Conservation (phyloP, 1,140 invertebrate species). For the Megalonaias nervosa region DNA sequence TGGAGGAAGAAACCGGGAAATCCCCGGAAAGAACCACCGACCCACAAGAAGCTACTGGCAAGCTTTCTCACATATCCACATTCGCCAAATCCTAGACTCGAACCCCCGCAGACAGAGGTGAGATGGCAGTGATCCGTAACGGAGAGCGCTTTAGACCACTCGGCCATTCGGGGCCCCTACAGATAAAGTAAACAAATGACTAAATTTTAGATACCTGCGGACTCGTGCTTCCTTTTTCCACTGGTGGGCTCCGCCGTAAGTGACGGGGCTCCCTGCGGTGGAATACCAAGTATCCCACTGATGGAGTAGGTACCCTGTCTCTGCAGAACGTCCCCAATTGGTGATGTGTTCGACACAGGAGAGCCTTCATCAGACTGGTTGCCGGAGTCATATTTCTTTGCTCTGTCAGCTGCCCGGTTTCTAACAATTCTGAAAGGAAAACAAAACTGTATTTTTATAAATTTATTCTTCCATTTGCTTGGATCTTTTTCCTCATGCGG, state of each 20-base stretch:
- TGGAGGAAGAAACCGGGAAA: no score
- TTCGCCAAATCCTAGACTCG: no score
- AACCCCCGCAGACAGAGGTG: no score
- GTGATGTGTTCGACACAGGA: slow-evolving; percentile 18
- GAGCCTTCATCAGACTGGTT: slow-evolving; percentile 20
- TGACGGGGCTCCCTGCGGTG: slow-evolving; percentile 23
- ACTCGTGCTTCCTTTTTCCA: slow-evolving; percentile 31
- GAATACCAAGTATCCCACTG: slow-evolving; percentile 30
- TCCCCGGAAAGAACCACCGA: no score
- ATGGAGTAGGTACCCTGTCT: slow-evolving; percentile 32
- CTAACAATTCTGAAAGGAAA: slow-evolving; percentile 52
- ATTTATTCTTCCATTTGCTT: neutral
- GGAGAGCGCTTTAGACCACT: no score
- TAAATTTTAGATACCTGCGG: slow-evolving; percentile 7
- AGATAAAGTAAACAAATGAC: neutral
- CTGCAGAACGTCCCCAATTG: slow-evolving; percentile 9
- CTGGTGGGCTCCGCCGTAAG: slow-evolving; percentile 28
- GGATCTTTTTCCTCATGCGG: no score
- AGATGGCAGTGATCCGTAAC: no score
- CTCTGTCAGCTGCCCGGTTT: slow-evolving; percentile 56
- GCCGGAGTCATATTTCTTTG: slow-evolving; percentile 16
- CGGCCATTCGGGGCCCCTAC: no score
- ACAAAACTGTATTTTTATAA: slow-evolving; percentile 2
- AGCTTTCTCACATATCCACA: no score
- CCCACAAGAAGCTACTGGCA: no score